phyloP scores from a whole-genome alignment of 2,113 vertebrate species.

The Microtus oregoni region DNA sequence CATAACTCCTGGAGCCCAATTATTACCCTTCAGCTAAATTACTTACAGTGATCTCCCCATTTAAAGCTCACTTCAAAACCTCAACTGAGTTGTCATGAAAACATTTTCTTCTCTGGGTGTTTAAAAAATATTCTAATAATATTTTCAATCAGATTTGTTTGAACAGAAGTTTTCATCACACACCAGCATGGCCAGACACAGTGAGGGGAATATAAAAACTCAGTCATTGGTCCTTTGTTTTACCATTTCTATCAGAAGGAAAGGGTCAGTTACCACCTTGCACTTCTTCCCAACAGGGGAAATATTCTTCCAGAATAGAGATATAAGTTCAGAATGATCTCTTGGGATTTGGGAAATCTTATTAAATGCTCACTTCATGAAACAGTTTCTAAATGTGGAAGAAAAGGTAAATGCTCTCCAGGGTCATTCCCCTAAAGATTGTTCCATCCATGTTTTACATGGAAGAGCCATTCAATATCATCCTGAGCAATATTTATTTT shows the following conservation, averaged over 20 bases:
- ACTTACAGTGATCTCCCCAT: conserved; percentile 83
- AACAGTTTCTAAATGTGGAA: not conserved
- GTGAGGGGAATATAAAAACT: conserved; percentile 68
- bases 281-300: conserved; percentile 30
- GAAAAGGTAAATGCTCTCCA: not conserved
- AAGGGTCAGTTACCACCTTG: conserved; percentile 46
- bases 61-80: conserved; percentile 83
- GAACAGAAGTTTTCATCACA: conserved; percentile 76
- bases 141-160: conserved; percentile 81
- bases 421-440: not conserved
- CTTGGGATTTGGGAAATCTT: conserved; percentile 52
- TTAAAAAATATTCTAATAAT: conserved; percentile 73
- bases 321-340: conserved; percentile 28
- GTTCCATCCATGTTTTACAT: not conserved
- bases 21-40: conserved; percentile 83
- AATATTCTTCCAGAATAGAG: not conserved
- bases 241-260: conserved; percentile 66
- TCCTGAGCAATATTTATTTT: not conserved
- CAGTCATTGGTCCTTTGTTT: conserved; percentile 62
- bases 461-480: not conserved
- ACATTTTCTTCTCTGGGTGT: conserved; percentile 82
- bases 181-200: conserved; percentile 76
- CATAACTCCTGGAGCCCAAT: conserved; percentile 83
- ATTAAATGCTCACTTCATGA: conserved; percentile 56
- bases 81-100: conserved; percentile 82